These are phyloP conservation scores for Drosophila austrosaltans DNA, from an alignment of 2,888 invertebrate species.

Conservation along the genomic window DNA sequence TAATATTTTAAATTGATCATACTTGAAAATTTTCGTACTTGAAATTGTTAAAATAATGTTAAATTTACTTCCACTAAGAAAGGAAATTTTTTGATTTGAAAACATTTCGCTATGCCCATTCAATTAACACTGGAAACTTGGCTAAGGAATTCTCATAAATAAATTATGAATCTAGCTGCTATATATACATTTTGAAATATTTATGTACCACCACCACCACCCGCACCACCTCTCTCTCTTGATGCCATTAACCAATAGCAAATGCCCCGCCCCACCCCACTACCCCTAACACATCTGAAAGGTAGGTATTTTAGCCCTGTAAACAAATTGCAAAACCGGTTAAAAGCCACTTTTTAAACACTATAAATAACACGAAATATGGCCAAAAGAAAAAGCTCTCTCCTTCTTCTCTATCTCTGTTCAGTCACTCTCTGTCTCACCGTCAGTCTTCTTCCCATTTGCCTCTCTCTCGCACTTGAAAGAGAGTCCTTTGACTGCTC, in stretches of 20 bases:
- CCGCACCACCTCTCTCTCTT: too few species aligned
- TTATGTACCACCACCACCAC: too few species aligned
- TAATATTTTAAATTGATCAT: too few species aligned
- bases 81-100: background rate
- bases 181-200: too few species aligned
- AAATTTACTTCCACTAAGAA: background rate
- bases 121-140: conserved; percentile 21
- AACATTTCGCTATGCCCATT: conserved; percentile 15
- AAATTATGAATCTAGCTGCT: conserved; percentile 12
- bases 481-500: conserved; percentile 3
- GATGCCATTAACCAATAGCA: too few species aligned
- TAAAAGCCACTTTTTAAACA: conserved; percentile 40
- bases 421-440: background rate
- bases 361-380: conserved; percentile 42
- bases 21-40: background rate
- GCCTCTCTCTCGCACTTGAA: background rate
- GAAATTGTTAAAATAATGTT: background rate
- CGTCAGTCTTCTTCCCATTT: conserved; percentile 1
- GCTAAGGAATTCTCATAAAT: background rate
- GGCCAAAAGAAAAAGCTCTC: conserved; percentile 23
- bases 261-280: too few species aligned
- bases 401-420: background rate
- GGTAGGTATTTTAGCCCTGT: conserved; percentile 24
- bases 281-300: background rate
- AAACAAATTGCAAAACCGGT: conserved; percentile 59